Evolutionary conservation across 2,888 invertebrate species (phyloP), one percentile per base, ranked within the genome.

Genomic region (Psococerastis gibbosa): DNA sequence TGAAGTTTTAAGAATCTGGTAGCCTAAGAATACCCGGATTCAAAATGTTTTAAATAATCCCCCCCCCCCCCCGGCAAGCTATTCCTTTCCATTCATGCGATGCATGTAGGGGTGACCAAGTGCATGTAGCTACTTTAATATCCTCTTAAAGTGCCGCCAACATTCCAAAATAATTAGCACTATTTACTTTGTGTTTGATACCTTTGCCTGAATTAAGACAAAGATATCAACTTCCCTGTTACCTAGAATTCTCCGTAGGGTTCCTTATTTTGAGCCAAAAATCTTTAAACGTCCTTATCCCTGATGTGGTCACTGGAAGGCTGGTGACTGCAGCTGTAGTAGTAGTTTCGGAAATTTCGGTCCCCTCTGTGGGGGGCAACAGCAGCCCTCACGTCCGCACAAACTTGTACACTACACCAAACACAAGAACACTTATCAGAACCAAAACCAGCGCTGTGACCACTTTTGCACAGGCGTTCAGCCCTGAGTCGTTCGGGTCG

Each of bases 311-410:
- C 8, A 6, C 8, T 9, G 27, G 27, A 27, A 20, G 3, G 35
- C 8, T 6, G 8, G 22, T 18, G 17, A 5, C 22, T 6, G 17
- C n/a, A 13, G 6, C 17, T 5, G 18, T 5, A 20, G 15, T 20
- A 16, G 20, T 38, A 5, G 20, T 20, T 3, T 8, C 13, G 35
- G 5, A 13, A n/a, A 20, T 18, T n/a, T 15, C n/a, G 4, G 18
- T 3, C 18, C 22, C 38, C 20, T 16, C n/a, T 11, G 38, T 18
- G 38, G 75, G 75, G 62, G 74, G 73, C 70, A 78, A 68, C 63
- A 77, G 73, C 65, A 76, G 74, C 49, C 77, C 78, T 78, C 77
- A 78, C 74, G 77, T 76, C 59, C 72, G 66, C 56, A 75, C 76
- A 56, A 75, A 78, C 57, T 78, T 78, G 56, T 77, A 77, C 45